phyloP scores from a whole-genome alignment of 1,140 invertebrate genomes.

The Steinernema khuongi region DNA sequence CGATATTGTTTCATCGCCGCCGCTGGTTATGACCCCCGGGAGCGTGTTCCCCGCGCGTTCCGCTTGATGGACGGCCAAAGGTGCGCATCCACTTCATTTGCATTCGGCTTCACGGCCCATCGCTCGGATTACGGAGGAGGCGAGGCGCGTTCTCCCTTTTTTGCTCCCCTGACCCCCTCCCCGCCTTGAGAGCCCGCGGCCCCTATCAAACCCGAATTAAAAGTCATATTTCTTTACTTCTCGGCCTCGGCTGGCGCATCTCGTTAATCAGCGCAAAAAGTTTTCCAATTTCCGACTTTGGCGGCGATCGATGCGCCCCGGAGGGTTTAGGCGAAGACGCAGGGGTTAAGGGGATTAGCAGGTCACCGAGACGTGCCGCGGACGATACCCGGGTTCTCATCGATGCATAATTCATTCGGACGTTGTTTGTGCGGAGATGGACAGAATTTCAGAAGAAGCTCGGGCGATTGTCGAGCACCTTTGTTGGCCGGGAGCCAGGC shows the following conservation, averaged over 20 bases:
- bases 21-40: no score
- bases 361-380: not conserved
- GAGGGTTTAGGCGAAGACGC: not conserved
- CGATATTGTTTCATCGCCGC: not conserved
- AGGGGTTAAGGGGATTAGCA: not conserved
- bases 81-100: conserved; percentile 16
- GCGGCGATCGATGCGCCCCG: not conserved
- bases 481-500: no score
- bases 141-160: not conserved
- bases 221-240: not conserved
- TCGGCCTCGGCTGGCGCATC: not conserved
- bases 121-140: not conserved
- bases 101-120: not conserved
- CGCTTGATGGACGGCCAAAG: not conserved
- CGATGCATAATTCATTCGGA: not conserved
- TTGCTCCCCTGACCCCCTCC: no score
- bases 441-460: no score
- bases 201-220: not conserved
- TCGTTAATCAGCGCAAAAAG: not conserved
- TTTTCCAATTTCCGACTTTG: conserved; percentile 15
- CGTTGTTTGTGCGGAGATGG: not conserved
- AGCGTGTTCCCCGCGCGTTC: not conserved
- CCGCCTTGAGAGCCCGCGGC: no score
- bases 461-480: no score
- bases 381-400: not conserved